phyloP scores from a whole-genome alignment of 2,888 invertebrate species.

The Syrphus vitripennis region DNA sequence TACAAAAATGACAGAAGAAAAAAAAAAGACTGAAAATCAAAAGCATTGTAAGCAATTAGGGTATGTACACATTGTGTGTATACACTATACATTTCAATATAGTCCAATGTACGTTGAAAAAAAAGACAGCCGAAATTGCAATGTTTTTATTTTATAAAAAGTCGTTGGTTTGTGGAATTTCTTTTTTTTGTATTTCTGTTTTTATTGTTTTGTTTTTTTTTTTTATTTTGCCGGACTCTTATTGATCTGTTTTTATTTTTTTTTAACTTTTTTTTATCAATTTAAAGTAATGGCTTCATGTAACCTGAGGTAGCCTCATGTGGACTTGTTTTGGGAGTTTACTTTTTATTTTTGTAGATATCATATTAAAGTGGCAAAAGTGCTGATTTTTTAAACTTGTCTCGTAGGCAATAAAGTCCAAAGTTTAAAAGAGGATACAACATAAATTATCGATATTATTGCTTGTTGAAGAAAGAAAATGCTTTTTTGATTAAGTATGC shows the following conservation, averaged over 20 bases:
- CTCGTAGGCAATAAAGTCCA: background rate
- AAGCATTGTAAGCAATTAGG: slow-evolving; percentile 21
- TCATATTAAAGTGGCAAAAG: background rate
- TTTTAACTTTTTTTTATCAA: background rate
- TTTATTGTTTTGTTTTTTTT: background rate
- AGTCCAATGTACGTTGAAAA: background rate
- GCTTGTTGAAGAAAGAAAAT: background rate
- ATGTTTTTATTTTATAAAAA: slow-evolving; percentile 5
- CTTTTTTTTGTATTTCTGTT: background rate
- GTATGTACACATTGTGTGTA: slow-evolving; percentile 1
- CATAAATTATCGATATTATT: background rate
- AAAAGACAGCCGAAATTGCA: slow-evolving; percentile 14
- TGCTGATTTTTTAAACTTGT: background rate
- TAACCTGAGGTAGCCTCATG: background rate
- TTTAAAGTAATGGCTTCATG: background rate
- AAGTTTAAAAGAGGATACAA: background rate
- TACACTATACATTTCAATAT: too few relatives aligned
- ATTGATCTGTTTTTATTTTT: background rate
- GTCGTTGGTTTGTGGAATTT: background rate
- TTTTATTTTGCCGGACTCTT: background rate
- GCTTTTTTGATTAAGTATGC: background rate
- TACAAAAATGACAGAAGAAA: slow-evolving; percentile 22
- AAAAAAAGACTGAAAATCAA: slow-evolving; percentile 7
- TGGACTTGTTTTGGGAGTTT: background rate
- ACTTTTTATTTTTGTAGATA: background rate